Evolutionary conservation across 2,797 vertebrate genomes (phyloP), one percentile per base, ranked within the genome.

Genomic region (Myripristis jacobus): DNA sequence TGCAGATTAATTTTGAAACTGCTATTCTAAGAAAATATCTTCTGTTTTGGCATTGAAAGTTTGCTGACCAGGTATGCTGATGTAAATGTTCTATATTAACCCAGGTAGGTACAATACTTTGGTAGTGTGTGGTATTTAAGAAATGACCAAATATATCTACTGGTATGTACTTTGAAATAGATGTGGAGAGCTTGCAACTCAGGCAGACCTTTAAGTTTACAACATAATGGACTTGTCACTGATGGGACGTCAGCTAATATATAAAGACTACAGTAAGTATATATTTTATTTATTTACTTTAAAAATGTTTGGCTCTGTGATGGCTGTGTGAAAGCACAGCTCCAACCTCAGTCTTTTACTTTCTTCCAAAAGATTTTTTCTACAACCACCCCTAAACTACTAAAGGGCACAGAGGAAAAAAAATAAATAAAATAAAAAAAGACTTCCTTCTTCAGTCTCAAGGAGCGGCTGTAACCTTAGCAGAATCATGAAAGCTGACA

Each of bases 401-500:
- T 51, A 85, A 89, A 88, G 62, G 87, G 85, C 77, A 80, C 61
- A 77, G 81, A 84, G 81, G 81, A 89, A 86, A 75, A 81, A n/a
- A 68, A 36, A 43, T 13, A 43, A 16, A 46, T 15, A 51, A 70
- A 81, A 65, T 61, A 52, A 75, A 81, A 85, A 84, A 62, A 67
- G 31, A 87, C 77, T 89, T 89, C 83, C 78, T 87, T 75, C 70
- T 80, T 75, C 78, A 86, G 88, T 92, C 89, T 94, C 90, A 89
- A 92, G 92, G 89, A 94, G 91, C 87, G 38, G 90, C 89, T 89
- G 90, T 94, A 94, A 94, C 92, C 92, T 93, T 94, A 93, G 91
- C 91, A 89, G 92, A 93, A 94, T 94, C 94, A 94, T 94, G 93
- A 94, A 94, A 94, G 91, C 90, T 94, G 94, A 94, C 94, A 94